Percentiles rank a stretch among this genome's conserved stretches.
Evolutionary conservation across 1,140 invertebrate species (phyloP).

Genomic region (Trichonephila clavipes): DNA sequence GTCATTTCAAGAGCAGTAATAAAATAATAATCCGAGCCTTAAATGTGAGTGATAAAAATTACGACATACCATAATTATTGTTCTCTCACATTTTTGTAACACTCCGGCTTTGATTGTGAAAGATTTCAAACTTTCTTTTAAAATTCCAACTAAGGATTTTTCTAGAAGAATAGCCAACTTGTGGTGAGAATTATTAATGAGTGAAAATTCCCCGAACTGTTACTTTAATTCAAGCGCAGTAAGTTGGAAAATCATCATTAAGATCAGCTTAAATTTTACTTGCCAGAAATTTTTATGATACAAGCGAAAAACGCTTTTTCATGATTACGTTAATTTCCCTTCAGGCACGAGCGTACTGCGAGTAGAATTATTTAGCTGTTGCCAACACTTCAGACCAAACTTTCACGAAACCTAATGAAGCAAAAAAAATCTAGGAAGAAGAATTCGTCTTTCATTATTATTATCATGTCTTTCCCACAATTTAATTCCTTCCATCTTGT

Average conservation of each 20-base stretch:
- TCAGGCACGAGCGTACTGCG: not conserved
- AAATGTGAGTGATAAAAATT: not conserved
- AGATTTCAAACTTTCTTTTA: not conserved
- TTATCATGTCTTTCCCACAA: slow-evolving; percentile 15
- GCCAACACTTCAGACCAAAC: slow-evolving; percentile 60
- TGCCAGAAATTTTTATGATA: slow-evolving; percentile 30
- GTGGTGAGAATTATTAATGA: slow-evolving; percentile 62
- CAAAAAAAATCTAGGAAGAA: slow-evolving; percentile 8
- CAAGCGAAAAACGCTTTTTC: slow-evolving; percentile 60
- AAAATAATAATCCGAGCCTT: not conserved
- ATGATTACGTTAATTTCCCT: slow-evolving; percentile 69
- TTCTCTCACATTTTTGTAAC: not conserved
- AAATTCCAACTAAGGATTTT: slow-evolving; percentile 4
- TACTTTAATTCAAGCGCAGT: slow-evolving; percentile 55
- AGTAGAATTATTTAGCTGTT: slow-evolving; percentile 64
- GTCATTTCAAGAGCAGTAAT: not conserved
- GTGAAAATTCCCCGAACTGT: slow-evolving; percentile 50
- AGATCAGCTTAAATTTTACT: slow-evolving; percentile 65
- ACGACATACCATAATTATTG: not conserved
- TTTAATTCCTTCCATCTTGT: slow-evolving; percentile 29
- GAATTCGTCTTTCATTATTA: slow-evolving; percentile 30
- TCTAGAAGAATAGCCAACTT: not conserved
- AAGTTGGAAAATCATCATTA: slow-evolving; percentile 58
- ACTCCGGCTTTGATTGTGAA: not conserved
- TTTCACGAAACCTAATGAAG: slow-evolving; percentile 56